Base-by-base conservation (phyloP, 2,888 invertebrate species). In the Mystacides longicornis region DNA sequence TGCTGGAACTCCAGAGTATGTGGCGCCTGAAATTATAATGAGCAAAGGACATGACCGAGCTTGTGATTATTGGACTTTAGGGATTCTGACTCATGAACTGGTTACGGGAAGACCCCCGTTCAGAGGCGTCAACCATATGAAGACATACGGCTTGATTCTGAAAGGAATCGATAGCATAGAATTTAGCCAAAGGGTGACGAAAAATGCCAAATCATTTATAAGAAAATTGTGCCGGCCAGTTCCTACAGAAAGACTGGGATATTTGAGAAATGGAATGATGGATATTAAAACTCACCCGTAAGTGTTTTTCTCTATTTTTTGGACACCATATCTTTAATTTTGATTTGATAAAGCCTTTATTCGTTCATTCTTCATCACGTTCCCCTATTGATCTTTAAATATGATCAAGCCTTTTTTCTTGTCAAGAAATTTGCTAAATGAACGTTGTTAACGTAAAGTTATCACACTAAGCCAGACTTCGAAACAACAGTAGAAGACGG, bases 21-120 rank as follows among this genome's bases (percentile, higher is more conserved):
- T 91, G 3, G 89, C 90, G 0, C 91, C 91, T 0, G 91, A 96
- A 77, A 93, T 96, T 57, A 93, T 97, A 46, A 74, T 94, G 19
- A 93, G 53, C 2, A 70, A 82, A 68, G 82, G 82, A 1, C 82
- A 82, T 64, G 82, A 82, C 66, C 85, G 89, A 63, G 86, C 93
- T 1, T 94, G 93, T 1, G 96, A 97, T 71, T 94, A 93, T 70
- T 97, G 96, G 96, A 91, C 94, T 0, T 77, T 94, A 42, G 95
- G 94, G 3, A 87, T 93, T 56, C 81, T 94, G 60, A 85, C 92
- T 57, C 93, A 87, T 69, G 95, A 95, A 69, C 73, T 95, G 57
- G 72, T 94, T 11, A 86, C 88, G 3, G 94, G 95, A 51, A 87
- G 86, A 66, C 93, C 94, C 27, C 95, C 94, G 0, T 95, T 95